Evolutionary conservation across 1,140 invertebrate species (phyloP).

Genomic region (Solenopsis fugax): DNA sequence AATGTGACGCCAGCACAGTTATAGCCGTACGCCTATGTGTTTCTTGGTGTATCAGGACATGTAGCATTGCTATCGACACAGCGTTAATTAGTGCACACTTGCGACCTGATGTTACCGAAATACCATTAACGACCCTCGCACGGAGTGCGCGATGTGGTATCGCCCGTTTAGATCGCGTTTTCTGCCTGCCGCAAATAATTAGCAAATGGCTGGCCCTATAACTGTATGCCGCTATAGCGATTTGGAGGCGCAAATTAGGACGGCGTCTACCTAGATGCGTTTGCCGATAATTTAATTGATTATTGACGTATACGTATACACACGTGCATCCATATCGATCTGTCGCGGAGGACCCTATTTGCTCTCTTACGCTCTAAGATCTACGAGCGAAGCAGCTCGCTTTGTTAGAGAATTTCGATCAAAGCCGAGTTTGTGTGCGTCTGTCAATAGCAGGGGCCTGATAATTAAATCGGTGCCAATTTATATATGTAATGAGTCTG

Average conservation of each 20-base stretch:
- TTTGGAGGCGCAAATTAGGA: conserved; percentile 58
- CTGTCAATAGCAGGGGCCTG: conserved; percentile 41
- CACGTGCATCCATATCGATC: conserved; percentile 26
- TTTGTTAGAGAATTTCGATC: conserved; percentile 55
- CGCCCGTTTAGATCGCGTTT: conserved; percentile 60
- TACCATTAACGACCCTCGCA: conserved; percentile 55
- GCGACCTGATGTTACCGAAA: conserved; percentile 61
- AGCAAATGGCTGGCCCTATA: conserved; percentile 34
- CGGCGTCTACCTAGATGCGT: conserved; percentile 50
- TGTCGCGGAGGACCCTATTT: conserved; percentile 31
- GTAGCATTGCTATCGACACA: conserved; percentile 65
- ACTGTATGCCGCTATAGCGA: conserved; percentile 34
- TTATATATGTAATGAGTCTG: conserved; percentile 46
- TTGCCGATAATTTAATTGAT: conserved; percentile 66
- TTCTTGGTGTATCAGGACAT: conserved; percentile 48
- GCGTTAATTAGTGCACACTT: conserved; percentile 69
- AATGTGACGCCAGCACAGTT: conserved; percentile 46
- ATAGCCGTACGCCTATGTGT: conserved; percentile 16
- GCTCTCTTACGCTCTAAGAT: conserved; percentile 52
- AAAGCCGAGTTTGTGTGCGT: conserved; percentile 39
- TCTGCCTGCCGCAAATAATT: conserved; percentile 54
- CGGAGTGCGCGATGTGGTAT: conserved; percentile 27
- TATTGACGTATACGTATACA: conserved; percentile 43
- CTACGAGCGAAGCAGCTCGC: background rate
- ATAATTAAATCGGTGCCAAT: conserved; percentile 60